Base-by-base conservation (phyloP, 2,888 invertebrate genomes). In the Glyphotaelius pellucidus region DNA sequence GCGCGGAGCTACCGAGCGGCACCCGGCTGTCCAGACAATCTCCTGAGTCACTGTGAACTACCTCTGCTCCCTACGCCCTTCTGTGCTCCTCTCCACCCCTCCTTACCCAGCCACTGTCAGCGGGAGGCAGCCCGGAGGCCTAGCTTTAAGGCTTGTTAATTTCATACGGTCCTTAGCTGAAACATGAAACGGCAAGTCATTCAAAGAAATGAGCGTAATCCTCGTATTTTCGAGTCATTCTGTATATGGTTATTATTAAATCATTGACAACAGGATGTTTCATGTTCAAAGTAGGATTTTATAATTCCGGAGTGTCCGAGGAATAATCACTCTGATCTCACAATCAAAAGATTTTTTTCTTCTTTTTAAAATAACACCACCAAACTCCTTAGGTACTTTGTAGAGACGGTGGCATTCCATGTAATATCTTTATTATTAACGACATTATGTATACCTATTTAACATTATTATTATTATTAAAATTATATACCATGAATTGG, bases 131-230 rank as follows among this genome's bases (percentile, higher is more conserved):
- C 19, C 52, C 52, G 25, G 52, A 67, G 52, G 52, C 25, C 25
- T 67, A 67, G 52, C 52, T 67, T 67, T 67, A 67, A 83, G 85
- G 52, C 91, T 91, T 80, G 91, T 91, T 91, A 91, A 87, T 87
- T 47, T 79, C 80, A 91, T 87, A 86, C 91, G 35, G 42, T 87
- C 52, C 79, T 91, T 91, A 87, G n/a, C 19, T 67, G 52, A 67
- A 67, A 67, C 52, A 42, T 15, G 32, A 87, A 91, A 80, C 79
- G 15, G 87, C 86, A 81, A 80, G 91, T 91, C 91, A 91, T 87
- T 86, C 91, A 67, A 87, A 87, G 87, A 81, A 81, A 91, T 91
- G 91, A 91, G 91, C 87, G 47, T 31, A 91, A 67, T 67, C 52
- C 87, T 87, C 52, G 42, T 25, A 32, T 38, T 81, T 14, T 90